phyloP scores from a whole-genome alignment of 1,140 invertebrate species.

The Drosophila truncata region DNA sequence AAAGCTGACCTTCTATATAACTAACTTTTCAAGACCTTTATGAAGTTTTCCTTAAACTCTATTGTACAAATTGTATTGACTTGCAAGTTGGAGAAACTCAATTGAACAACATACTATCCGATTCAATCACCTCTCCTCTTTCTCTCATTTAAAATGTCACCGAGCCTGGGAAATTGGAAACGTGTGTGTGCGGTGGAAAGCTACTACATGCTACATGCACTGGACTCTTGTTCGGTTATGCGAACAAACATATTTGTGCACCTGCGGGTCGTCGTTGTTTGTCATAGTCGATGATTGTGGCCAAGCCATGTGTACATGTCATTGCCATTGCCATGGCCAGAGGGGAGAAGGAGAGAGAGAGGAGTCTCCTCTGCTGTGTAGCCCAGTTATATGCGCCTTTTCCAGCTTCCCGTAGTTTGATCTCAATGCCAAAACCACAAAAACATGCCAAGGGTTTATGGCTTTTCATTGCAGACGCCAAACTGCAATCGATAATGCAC shows the following conservation, averaged over 20 bases:
- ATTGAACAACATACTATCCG: not conserved
- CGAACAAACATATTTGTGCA: constrained; percentile 50
- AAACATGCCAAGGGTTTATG: constrained; percentile 46
- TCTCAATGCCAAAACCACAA: constrained; percentile 48
- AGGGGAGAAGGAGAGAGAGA: not conserved
- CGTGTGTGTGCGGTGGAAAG: constrained; percentile 45
- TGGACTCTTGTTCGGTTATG: constrained; percentile 38
- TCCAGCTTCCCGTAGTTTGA: constrained; percentile 18
- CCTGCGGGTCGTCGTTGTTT: constrained; percentile 55
- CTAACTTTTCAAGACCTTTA: not conserved
- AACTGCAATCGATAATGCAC: constrained; percentile 56
- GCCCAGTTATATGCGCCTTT: not conserved
- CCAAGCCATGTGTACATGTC: constrained; percentile 59
- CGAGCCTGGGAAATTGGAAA: constrained; percentile 57
- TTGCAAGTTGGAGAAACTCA: constrained; percentile 1
- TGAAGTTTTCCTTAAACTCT: not conserved
- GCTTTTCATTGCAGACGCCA: constrained; percentile 37
- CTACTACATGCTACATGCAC: constrained; percentile 37
- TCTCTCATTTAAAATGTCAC: constrained; percentile 25
- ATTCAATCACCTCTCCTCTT: constrained; percentile 33
- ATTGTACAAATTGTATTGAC: not conserved
- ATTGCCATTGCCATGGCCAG: constrained; percentile 49
- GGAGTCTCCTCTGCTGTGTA: not conserved
- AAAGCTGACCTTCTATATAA: not conserved
- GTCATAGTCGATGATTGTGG: constrained; percentile 37